A percentile compares a stretch with the other conserved stretches of the same genome.
Evolutionary conservation across 2,888 invertebrate species (phyloP).

Genomic region (Branchipolynoe longqiensis): DNA sequence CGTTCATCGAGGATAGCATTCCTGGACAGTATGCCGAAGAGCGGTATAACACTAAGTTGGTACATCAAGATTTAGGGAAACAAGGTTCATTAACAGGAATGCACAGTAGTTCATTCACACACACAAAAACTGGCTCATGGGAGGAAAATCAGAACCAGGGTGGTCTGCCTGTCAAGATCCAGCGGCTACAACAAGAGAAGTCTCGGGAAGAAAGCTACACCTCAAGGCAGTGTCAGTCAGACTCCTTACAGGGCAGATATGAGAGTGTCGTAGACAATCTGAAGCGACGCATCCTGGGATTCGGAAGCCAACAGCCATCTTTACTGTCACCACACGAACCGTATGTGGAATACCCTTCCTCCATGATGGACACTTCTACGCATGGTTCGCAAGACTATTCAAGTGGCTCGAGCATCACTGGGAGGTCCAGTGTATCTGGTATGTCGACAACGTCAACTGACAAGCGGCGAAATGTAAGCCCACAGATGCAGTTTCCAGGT

Average conservation of each 20-base stretch:
- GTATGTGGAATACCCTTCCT: slow-evolving; percentile 24
- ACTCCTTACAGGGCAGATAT: slow-evolving; percentile 5
- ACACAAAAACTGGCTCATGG: slow-evolving; percentile 29
- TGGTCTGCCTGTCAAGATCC: background rate
- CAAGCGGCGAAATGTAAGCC: too few relatives aligned
- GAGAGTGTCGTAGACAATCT: slow-evolving; percentile 27
- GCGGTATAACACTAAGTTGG: slow-evolving; percentile 5
- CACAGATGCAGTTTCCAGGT: slow-evolving; percentile 32
- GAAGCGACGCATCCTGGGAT: slow-evolving; percentile 22
- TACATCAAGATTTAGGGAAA: slow-evolving; percentile 15
- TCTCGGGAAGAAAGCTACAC: background rate
- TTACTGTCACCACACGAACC: background rate
- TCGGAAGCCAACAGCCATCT: background rate
- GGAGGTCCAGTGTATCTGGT: slow-evolving; percentile 17
- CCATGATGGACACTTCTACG: slow-evolving; percentile 1
- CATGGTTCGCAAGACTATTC: slow-evolving; percentile 38
- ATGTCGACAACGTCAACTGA: slow-evolving; percentile 21
- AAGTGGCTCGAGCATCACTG: slow-evolving; percentile 2
- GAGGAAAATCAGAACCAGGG: slow-evolving; percentile 21
- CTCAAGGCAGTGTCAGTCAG: background rate
- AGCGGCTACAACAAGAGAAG: background rate
- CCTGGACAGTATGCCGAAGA: slow-evolving; percentile 21
- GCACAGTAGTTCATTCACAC: slow-evolving; percentile 38
- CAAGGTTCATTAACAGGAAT: slow-evolving; percentile 14
- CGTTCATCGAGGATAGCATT: slow-evolving; percentile 26